Conservation (phyloP, 2,113 vertebrate genomes). For the Perca schrenkii region DNA sequence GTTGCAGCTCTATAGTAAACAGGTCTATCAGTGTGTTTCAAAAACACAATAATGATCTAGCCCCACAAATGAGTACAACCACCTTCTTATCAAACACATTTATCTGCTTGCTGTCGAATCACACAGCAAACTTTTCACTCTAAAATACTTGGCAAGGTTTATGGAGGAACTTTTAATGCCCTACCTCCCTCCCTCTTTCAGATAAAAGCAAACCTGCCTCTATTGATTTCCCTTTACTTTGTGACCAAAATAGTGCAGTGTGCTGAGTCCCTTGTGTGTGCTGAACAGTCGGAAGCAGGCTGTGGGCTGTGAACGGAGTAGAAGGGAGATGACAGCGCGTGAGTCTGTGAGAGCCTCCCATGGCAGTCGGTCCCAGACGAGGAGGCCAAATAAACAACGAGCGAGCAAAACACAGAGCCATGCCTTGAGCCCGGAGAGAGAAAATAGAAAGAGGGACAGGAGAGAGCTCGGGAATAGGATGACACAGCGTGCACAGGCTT, state of each 20-base stretch:
- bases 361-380: slow-evolving; percentile 65
- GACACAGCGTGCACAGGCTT: slow-evolving; percentile 56
- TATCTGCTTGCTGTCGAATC: slow-evolving; percentile 7
- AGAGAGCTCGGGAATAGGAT: slow-evolving; percentile 54
- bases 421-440: slow-evolving; percentile 24
- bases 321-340: slow-evolving; percentile 47
- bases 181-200: slow-evolving; percentile 21
- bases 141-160: slow-evolving; percentile 25
- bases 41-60: not conserved
- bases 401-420: slow-evolving; percentile 41
- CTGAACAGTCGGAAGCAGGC: slow-evolving; percentile 48
- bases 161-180: slow-evolving; percentile 35
- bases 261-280: slow-evolving; percentile 52
- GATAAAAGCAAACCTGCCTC: slow-evolving; percentile 43
- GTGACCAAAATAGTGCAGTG: slow-evolving; percentile 72
- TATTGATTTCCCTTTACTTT: slow-evolving; percentile 78
- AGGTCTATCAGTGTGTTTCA: not conserved
- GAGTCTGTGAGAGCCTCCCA: slow-evolving; percentile 63
- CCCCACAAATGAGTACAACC: not conserved
- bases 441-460: slow-evolving; percentile 43
- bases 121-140: slow-evolving; percentile 7
- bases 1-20: not conserved
- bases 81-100: not conserved
- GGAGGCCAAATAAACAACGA: slow-evolving; percentile 70
- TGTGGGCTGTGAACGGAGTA: slow-evolving; percentile 48